phyloP scores from a whole-genome alignment of 2,797 vertebrate species.

The Xenentodon cancila region DNA sequence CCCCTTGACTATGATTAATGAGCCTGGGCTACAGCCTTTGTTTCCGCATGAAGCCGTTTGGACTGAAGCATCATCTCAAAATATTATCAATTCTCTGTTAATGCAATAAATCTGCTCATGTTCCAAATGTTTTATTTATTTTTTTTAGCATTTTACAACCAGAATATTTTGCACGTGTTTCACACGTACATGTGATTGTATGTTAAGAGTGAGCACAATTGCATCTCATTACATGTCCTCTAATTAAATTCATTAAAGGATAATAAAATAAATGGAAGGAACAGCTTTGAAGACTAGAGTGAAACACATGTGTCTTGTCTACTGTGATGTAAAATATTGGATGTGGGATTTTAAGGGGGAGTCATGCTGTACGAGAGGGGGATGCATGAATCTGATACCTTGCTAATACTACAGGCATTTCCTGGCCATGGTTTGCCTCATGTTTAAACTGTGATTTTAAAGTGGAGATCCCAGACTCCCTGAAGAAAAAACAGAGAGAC shows the following conservation, averaged over 20 bases:
- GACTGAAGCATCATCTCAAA: slow-evolving; percentile 99
- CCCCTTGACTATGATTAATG: slow-evolving; percentile 99
- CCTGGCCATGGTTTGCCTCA: slow-evolving; percentile 75
- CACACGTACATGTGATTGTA: slow-evolving; percentile 12
- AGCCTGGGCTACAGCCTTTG: slow-evolving; percentile 96
- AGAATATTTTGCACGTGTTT: slow-evolving; percentile 70
- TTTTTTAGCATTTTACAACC: slow-evolving; percentile 94
- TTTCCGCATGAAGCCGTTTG: slow-evolving; percentile 96
- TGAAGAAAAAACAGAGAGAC: slow-evolving; percentile 60
- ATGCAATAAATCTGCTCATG: slow-evolving; percentile 96
- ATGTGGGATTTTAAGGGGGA: slow-evolving; percentile 88
- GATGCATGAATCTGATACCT: slow-evolving; percentile 75
- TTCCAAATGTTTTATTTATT: slow-evolving; percentile 84
- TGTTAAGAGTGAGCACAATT: slow-evolving; percentile 90
- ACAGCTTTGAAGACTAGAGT: slow-evolving; percentile 93
- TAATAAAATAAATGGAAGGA: slow-evolving; percentile 98
- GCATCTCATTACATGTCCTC: slow-evolving; percentile 99
- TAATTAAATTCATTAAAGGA: slow-evolving; percentile 99
- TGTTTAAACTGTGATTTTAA: slow-evolving; percentile 76
- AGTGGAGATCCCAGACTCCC: slow-evolving; percentile 69
- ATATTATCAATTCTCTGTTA: slow-evolving; percentile 99
- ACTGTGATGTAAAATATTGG: slow-evolving; percentile 91
- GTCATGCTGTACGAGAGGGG: slow-evolving; percentile 71
- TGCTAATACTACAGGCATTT: slow-evolving; percentile 89
- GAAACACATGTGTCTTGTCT: slow-evolving; percentile 96